phyloP scores from a whole-genome alignment of 2,888 invertebrate genomes.

The Caenorhabditis angaria region DNA sequence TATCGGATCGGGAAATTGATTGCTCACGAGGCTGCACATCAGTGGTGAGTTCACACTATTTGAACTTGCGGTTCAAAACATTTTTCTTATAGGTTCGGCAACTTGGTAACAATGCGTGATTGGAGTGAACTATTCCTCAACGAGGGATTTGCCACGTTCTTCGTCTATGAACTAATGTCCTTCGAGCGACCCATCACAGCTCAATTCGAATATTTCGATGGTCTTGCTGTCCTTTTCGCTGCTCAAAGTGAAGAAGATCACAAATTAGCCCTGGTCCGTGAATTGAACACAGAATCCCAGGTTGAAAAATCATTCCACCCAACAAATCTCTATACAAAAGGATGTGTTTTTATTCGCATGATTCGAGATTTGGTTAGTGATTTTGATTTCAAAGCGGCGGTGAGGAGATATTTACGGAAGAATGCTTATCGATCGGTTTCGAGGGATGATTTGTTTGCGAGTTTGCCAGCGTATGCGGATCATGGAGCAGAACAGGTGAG shows the following conservation, averaged over 20 bases:
- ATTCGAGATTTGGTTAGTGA: constrained; percentile 65
- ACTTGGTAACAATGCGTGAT: constrained; percentile 71
- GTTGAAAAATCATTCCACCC: constrained; percentile 81
- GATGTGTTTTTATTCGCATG: constrained; percentile 68
- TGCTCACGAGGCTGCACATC: constrained; percentile 74
- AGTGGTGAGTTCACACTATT: constrained; percentile 58
- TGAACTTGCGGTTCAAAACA: no score
- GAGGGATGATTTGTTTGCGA: constrained; percentile 58
- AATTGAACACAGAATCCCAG: constrained; percentile 89
- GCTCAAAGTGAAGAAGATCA: constrained; percentile 41
- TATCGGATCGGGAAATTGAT: constrained; percentile 72
- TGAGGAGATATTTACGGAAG: constrained; percentile 56
- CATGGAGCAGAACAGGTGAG: constrained; percentile 66
- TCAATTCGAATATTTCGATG: constrained; percentile 61
- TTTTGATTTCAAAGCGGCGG: constrained; percentile 61
- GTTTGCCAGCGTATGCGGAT: constrained; percentile 64
- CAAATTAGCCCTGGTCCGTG: constrained; percentile 51
- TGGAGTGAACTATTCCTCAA: constrained; percentile 73
- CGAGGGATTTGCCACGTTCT: constrained; percentile 73
- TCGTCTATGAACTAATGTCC: constrained; percentile 67
- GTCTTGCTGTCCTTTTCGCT: constrained; percentile 14
- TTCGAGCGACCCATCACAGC: constrained; percentile 61
- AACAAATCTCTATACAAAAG: constrained; percentile 73
- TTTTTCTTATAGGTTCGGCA: constrained; percentile 66
- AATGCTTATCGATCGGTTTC: constrained; percentile 65